Base-by-base conservation (phyloP, 2,888 invertebrate species). In the Eulithis prunata region DNA sequence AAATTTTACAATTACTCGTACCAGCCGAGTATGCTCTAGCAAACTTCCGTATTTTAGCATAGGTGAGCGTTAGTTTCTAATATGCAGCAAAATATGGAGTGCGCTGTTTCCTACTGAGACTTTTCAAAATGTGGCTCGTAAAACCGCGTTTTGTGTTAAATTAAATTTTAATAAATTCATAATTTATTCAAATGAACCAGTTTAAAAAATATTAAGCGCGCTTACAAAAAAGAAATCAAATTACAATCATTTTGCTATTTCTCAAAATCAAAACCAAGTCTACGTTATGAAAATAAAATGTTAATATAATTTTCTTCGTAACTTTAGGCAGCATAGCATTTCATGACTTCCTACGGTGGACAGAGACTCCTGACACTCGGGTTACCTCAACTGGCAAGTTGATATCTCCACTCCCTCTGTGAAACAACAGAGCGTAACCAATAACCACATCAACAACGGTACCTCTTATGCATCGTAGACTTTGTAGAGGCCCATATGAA, bases 11-110 rank as follows among this genome's bases (percentile, higher is more conserved):
- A 87, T 89, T 88, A 88, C 49, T 49, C 21, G 14, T 49, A 21
- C 52, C 52, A 49, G 36, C 21, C 75, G 72, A 81, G 81, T 82
- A 78, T 81, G 79, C 78, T 78, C 80, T 63, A 73, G 75, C 76
- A 71, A 84, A 85, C 82, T 85, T 84, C 79, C 78, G 84, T 86
- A 84, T 84, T 87, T 87, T 80, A 86, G 80, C 82, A 84, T 84
- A 87, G 85, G 86, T 85, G 81, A 81, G 80, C 79, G 72, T 80
- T 78, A 78, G 81, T 81, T 84, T 85, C 84, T 86, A 87, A 87
- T 86, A 86, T 82, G 81, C 78, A 75, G 72, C 78, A 78, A 85
- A 84, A 85, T 87, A 86, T 85, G 81, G 78, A 76, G 76, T 76
- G 75, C 75, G 53, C 77, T 78, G 79, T 79, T 86, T 83, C 76